Base-by-base conservation (phyloP, 2,797 vertebrate species). In the Morelia viridis region DNA sequence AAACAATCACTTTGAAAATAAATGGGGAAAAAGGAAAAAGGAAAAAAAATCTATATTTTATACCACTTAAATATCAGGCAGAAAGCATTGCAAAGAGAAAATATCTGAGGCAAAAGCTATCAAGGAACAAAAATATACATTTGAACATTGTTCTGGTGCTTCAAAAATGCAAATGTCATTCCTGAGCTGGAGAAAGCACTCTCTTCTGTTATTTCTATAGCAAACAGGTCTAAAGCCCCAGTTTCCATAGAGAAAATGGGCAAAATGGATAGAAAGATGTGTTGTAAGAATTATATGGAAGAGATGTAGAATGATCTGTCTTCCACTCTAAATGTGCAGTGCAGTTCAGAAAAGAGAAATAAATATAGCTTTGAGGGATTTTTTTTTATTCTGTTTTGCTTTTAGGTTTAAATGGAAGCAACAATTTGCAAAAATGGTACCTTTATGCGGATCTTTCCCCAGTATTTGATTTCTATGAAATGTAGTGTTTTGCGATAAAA, bases 381-480 rank as follows among this genome's bases (percentile, higher is more conserved):
- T 85, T 28, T 80, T 80, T 68, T 80, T 24, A 26, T 58, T 60
- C 46, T 4, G 53, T 35, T 90, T 62, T 46, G 68, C 35, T 93
- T 92, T 91, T 53, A 64, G 28, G 17, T 41, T 89, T 88, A 90
- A 24, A 85, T 65, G 35, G 90, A n/a, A 22, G 22, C 84, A 56
- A 61, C 88, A 93, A 31, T 35, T 88, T 61, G 91, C 62, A 91
- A 91, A 95, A 62, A 7, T 85, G 19, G 15, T 88, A 85, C 11
- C 5, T 62, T 89, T 89, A 61, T 58, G 46, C 35, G 91, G 19
- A 85, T 87, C 71, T 91, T 93, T 91, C 7, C 6, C 31, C 31
- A 6, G 65, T 85, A 28, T 89, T 57, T 90, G 91, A 80, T 86
- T 91, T 90, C 28, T 53, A 57, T 92, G 35, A 94, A 96, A 91